phyloP scores from a whole-genome alignment of 2,888 invertebrate genomes.

The Scrobipalpa atriplicella region DNA sequence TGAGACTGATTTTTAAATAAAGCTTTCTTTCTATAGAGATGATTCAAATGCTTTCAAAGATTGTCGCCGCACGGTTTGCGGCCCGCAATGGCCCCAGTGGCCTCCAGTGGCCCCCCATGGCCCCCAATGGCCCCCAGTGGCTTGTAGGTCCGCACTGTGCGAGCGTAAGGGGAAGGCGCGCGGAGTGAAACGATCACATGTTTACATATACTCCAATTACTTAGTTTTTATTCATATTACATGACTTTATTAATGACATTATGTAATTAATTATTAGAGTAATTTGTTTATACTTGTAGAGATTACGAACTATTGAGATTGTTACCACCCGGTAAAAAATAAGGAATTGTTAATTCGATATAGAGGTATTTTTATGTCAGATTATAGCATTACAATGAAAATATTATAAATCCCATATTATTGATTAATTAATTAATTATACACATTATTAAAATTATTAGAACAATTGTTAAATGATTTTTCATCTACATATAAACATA shows the following conservation, averaged over 20 bases:
- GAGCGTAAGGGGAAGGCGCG: conserved; percentile 30
- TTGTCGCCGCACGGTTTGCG: conserved; percentile 39
- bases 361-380: conserved; percentile 53
- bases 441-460: conserved; percentile 59
- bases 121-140: background rate
- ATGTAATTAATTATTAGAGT: conserved; percentile 62
- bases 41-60: conserved; percentile 61
- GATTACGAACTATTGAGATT: conserved; percentile 77
- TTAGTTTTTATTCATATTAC: conserved; percentile 67
- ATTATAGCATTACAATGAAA: conserved; percentile 53
- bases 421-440: conserved; percentile 51
- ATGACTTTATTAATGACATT: conserved; percentile 76
- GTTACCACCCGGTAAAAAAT: conserved; percentile 76
- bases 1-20: conserved; percentile 81
- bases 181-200: conserved; percentile 43
- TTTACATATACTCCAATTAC: conserved; percentile 53
- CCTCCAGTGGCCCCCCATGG: background rate
- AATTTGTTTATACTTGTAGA: conserved; percentile 77
- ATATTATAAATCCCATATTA: conserved; percentile 58
- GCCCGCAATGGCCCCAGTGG: background rate
- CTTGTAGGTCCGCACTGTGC: conserved; percentile 16
- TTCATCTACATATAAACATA: conserved; percentile 47
- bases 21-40: conserved; percentile 70
- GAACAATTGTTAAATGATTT: conserved; percentile 68
- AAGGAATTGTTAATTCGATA: conserved; percentile 59